Percentiles rank a stretch among this genome's conserved stretches.
Evolutionary conservation across 2,797 vertebrate genomes (phyloP).

Genomic region (Cyclopterus lumpus): DNA sequence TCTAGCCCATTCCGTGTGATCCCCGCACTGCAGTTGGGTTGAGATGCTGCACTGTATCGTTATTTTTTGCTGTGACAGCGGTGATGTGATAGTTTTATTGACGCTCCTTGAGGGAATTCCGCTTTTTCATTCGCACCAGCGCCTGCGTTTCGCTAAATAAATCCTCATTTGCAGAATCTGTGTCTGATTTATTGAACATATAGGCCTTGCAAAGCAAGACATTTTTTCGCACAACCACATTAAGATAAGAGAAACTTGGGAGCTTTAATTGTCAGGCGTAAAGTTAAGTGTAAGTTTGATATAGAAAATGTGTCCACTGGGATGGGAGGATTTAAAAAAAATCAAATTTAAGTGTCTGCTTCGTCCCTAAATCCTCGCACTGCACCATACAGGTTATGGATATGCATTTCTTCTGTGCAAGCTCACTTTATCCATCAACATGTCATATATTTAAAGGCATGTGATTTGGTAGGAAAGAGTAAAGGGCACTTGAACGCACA

Average conservation of each 20-base stretch:
- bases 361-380: neutral
- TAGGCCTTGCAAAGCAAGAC: neutral
- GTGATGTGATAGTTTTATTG: slow-evolving; percentile 64
- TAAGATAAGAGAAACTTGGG: slow-evolving; percentile 17
- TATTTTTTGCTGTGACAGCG: slow-evolving; percentile 59
- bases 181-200: slow-evolving; percentile 48
- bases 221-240: slow-evolving; percentile 1
- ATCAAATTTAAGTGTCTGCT: slow-evolving; percentile 14
- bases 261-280: slow-evolving; percentile 4
- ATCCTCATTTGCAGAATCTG: slow-evolving; percentile 56
- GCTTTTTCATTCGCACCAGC: slow-evolving; percentile 9
- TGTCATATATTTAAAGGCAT: neutral
- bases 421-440: neutral
- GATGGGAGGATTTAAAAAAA: slow-evolving; percentile 6
- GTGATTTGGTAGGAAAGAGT: neutral
- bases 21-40: slow-evolving; percentile 35
- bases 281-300: slow-evolving; percentile 22
- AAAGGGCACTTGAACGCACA: neutral
- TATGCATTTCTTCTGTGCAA: neutral
- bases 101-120: slow-evolving; percentile 65
- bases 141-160: slow-evolving; percentile 59
- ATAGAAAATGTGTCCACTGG: slow-evolving; percentile 17
- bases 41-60: slow-evolving; percentile 42
- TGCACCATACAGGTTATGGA: neutral
- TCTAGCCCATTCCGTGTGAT: slow-evolving; percentile 57